Evolutionary conservation across 2,888 invertebrate species (phyloP).

Genomic region (Caradrina clavipalpis): DNA sequence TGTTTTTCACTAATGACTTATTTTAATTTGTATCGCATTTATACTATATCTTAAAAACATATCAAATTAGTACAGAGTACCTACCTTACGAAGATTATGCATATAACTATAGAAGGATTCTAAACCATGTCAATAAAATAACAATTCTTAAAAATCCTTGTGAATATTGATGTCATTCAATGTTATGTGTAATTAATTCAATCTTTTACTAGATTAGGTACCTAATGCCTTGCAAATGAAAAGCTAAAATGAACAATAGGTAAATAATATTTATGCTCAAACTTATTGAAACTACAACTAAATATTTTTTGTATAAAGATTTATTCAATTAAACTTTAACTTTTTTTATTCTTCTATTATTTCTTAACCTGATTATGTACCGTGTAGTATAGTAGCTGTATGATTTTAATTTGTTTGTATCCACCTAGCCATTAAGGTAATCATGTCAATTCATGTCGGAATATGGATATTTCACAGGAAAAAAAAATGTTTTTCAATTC

Average conservation of each 20-base stretch:
- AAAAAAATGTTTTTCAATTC: no score
- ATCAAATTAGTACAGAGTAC: constrained; percentile 13
- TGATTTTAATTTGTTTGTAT: neutral
- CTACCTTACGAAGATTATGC: neutral
- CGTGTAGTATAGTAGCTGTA: neutral
- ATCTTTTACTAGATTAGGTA: constrained; percentile 2
- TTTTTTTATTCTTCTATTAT: constrained; percentile 39
- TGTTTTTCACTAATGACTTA: constrained; percentile 1
- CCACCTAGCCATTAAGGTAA: no score
- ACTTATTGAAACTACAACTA: constrained; percentile 28
- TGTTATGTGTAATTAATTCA: constrained; percentile 6
- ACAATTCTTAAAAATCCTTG: constrained; percentile 4
- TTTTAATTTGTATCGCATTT: constrained; percentile 42
- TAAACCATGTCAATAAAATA: neutral
- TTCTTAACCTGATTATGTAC: neutral
- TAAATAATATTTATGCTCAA: constrained; percentile 49
- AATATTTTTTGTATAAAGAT: constrained; percentile 59
- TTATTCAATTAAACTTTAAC: constrained; percentile 57
- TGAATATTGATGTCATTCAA: constrained; percentile 11
- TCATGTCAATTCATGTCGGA: no score
- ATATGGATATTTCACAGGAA: no score
- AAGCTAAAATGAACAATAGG: constrained; percentile 26
- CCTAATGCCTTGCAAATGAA: constrained; percentile 41
- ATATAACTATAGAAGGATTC: neutral
- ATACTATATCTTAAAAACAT: constrained; percentile 22